A percentile compares a stretch with the other conserved stretches of the same genome.
These are phyloP conservation scores for Epirrita christyi DNA, from an alignment of 2,888 invertebrate species.

Conservation along the genomic window DNA sequence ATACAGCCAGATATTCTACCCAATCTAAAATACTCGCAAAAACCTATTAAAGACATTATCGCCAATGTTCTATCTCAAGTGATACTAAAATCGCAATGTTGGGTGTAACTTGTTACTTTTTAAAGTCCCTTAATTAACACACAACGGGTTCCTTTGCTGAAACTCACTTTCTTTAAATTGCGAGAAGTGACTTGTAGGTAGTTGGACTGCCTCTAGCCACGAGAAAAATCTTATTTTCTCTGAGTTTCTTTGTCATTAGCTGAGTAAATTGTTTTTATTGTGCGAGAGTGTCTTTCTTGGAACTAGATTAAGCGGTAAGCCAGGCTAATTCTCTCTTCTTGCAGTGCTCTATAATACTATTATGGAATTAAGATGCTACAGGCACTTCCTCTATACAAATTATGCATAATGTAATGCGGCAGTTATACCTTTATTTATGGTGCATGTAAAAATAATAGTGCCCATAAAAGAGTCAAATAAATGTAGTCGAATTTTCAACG, in stretches of 20 bases:
- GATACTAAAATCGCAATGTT: background rate
- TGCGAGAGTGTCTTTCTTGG: conserved; percentile 56
- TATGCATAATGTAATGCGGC: background rate
- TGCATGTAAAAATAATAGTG: too few species aligned
- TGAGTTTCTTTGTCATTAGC: conserved; percentile 67
- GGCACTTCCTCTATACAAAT: conserved; percentile 24
- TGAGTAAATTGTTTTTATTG: conserved; percentile 71
- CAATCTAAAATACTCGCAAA: too few species aligned
- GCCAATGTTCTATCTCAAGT: background rate
- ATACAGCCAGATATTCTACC: too few species aligned
- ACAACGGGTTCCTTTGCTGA: conserved; percentile 39
- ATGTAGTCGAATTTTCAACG: too few species aligned
- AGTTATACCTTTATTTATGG: background rate
- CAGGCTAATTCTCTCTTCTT: conserved; percentile 54
- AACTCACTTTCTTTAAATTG: conserved; percentile 41
- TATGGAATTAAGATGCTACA: conserved; percentile 43
- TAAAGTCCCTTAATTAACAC: conserved; percentile 39
- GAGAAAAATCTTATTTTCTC: conserved; percentile 59
- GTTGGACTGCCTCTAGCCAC: conserved; percentile 42
- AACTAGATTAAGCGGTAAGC: conserved; percentile 69
- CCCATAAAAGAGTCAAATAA: too few species aligned
- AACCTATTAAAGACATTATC: too few species aligned
- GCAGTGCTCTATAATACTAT: conserved; percentile 45
- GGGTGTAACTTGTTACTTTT: background rate
- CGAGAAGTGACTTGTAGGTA: conserved; percentile 37